A percentile compares a stretch with the other conserved stretches of the same genome.
phyloP scores from a whole-genome alignment of 1,140 invertebrate species.

The Babylonia areolata region DNA sequence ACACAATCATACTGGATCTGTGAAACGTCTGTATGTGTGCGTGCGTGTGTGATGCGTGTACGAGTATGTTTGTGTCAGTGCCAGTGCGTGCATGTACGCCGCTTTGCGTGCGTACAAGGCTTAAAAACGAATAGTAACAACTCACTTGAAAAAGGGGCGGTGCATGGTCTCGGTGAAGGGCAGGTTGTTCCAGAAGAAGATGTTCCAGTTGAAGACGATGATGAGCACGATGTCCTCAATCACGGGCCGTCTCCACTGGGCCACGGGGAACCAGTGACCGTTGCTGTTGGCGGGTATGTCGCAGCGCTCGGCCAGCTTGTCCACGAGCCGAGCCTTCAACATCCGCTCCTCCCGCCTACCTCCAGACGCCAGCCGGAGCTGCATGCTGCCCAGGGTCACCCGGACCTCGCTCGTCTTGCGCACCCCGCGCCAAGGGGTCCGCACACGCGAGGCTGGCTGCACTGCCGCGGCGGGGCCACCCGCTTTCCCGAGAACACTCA shows the following conservation, averaged over 20 bases:
- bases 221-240: slow-evolving; percentile 16
- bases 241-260: slow-evolving; percentile 8
- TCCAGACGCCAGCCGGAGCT: neutral
- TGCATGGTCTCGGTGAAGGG: slow-evolving; percentile 22
- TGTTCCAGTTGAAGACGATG: slow-evolving; percentile 35
- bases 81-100: too few species aligned
- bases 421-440: neutral
- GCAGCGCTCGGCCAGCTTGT: neutral
- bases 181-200: slow-evolving; percentile 26
- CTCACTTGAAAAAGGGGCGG: slow-evolving; percentile 33
- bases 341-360: neutral
- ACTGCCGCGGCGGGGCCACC: neutral
- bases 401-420: slow-evolving; percentile 21
- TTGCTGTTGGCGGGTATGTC: neutral
- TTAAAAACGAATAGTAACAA: too few species aligned
- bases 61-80: too few species aligned
- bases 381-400: slow-evolving; percentile 3
- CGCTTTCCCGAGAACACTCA: neutral
- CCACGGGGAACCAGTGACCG: neutral
- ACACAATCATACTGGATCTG: neutral
- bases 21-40: neutral
- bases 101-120: too few species aligned
- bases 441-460: neutral
- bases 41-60: neutral
- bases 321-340: neutral